Base-by-base conservation (phyloP, 1,140 invertebrate species). In the Diploscapter pachys region DNA sequence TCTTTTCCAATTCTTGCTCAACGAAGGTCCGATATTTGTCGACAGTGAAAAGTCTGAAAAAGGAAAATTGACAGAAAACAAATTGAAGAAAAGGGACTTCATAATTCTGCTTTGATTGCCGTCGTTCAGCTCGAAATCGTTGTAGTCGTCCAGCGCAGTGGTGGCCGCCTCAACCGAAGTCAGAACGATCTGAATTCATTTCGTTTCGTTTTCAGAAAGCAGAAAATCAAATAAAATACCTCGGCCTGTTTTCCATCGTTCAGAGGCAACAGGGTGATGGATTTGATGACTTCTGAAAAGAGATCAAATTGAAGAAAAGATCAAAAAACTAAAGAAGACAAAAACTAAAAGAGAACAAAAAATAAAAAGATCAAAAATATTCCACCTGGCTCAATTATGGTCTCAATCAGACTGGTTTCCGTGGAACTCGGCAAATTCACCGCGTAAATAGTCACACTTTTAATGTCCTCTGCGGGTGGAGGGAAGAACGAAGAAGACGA, bases 31-130 rank as follows among this genome's bases (percentile, higher is more conserved):
- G 49, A 69, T 74, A 74, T 69, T 74, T 67, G 6, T 64, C 51
- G 11, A 67, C 57, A 5, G 63, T 74, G 2, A 74, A 52, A 0
- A 74, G 9, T 69, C 73, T 74, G 49, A 50, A 67, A 67, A 53
- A 6, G 2, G 49, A 9, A 31, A 5, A n/a, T 72, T 31, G 2
- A 64, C 2, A 11, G 31, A 59, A 6, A n/a, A 67, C 2, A 31
- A 31, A 53, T 52, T 65, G 51, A 65, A 65, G 8, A 50, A 31
- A 8, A 65, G 6, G 1, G 57, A 59, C 57, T 59, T 13, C 13
- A 9, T 59, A 59, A 11, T 9, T 11, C 57, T 59, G 57, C 13
- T 59, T 13, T 59, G 31, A 59, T 11, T 13, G 9, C 9, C 57
- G 57, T 59, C 13, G 9, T 59, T 13, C 57, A 59, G 57, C 6